Conservation (phyloP, 2,888 invertebrate species). For the Theodoxus fluviatilis region DNA sequence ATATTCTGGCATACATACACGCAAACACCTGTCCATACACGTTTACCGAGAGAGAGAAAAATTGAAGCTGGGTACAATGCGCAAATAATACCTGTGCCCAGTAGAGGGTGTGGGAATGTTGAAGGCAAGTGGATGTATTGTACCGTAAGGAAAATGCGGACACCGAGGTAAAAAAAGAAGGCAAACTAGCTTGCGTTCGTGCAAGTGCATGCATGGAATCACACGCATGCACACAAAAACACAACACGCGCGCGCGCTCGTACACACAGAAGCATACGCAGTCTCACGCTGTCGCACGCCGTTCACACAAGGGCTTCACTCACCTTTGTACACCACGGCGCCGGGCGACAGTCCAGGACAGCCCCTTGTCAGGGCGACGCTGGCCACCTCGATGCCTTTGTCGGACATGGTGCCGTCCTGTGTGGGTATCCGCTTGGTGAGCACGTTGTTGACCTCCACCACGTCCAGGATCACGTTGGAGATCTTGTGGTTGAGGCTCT, state of each 20-base stretch:
- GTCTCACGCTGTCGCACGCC: background rate
- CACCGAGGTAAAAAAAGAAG: background rate
- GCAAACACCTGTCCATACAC: background rate
- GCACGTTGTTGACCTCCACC: constrained; percentile 56
- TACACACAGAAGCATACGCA: background rate
- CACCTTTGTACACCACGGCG: constrained; percentile 50
- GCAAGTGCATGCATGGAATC: background rate
- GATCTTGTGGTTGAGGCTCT: constrained; percentile 56
- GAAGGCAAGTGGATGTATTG: background rate
- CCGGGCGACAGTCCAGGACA: constrained; percentile 48
- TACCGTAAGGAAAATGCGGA: background rate
- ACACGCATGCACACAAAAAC: constrained; percentile 1
- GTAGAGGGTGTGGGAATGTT: too few relatives aligned
- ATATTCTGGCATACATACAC: background rate
- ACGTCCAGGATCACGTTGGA: constrained; percentile 59
- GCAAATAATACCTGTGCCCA: too few relatives aligned
- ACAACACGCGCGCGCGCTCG: background rate
- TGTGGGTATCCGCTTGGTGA: constrained; percentile 44
- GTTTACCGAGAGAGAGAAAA: background rate
- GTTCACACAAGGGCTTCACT: constrained; percentile 8
- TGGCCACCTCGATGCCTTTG: constrained; percentile 50
- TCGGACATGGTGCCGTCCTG: constrained; percentile 25
- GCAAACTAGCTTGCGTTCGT: background rate
- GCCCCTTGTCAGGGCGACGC: constrained; percentile 42
- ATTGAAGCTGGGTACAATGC: too few relatives aligned